Conservation (phyloP, 2,113 vertebrate genomes). For the Pygoscelis adeliae region DNA sequence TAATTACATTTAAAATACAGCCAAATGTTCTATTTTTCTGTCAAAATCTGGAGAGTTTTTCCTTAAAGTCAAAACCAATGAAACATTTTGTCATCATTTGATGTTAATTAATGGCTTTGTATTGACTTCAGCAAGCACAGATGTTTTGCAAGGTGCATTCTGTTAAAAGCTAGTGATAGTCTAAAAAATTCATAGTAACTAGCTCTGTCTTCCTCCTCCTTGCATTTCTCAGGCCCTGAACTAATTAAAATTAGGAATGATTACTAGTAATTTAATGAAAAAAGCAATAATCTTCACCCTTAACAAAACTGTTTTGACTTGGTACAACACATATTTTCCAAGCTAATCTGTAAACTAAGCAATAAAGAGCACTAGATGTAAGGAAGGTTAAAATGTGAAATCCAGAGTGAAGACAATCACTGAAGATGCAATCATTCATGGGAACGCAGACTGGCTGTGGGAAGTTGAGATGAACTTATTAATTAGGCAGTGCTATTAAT, state of each 20-base stretch:
- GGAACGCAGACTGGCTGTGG: background rate
- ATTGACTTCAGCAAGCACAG: background rate
- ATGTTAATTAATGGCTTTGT: background rate
- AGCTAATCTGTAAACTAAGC: background rate
- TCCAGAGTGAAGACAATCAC: background rate
- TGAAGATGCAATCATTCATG: background rate
- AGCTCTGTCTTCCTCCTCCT: background rate
- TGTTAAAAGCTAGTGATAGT: background rate
- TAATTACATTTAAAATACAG: background rate
- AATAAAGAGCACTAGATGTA: background rate
- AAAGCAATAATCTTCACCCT: background rate
- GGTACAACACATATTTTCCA: background rate
- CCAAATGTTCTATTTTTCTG: background rate
- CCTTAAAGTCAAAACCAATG: background rate
- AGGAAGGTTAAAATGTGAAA: background rate
- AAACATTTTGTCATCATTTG: background rate
- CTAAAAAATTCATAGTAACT: background rate
- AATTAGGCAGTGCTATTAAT: background rate
- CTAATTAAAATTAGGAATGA: conserved; percentile 27
- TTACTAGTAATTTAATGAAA: background rate
- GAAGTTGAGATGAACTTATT: background rate
- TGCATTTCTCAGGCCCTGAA: background rate
- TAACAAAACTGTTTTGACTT: background rate
- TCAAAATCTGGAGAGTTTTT: background rate
- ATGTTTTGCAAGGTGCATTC: background rate